These are phyloP conservation scores for Zaprionus ghesquierei DNA, from an alignment of 1,140 invertebrate species.

Conservation along the genomic window DNA sequence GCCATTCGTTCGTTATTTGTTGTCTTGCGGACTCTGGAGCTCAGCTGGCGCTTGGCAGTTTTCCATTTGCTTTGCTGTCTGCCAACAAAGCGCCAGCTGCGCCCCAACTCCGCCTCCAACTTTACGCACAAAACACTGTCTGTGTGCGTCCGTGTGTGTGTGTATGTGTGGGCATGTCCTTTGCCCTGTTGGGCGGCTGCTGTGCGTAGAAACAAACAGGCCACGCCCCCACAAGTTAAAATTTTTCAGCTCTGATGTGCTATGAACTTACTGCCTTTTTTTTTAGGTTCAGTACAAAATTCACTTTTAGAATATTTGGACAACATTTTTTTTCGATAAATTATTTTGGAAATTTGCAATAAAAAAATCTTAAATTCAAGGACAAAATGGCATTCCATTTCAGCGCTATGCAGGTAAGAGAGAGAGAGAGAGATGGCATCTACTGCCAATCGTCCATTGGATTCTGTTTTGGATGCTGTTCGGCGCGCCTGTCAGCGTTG, in stretches of 20 bases:
- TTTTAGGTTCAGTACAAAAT: background rate
- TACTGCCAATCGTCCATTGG: background rate
- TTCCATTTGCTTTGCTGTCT: conserved; percentile 62
- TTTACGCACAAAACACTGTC: conserved; percentile 2
- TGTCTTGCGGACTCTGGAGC: conserved; percentile 10
- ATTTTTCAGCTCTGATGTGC: background rate
- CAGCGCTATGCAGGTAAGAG: conserved; percentile 50
- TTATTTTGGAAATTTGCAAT: background rate
- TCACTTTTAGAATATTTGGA: background rate
- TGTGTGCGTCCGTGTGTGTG: background rate
- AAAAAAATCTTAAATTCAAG: conserved; percentile 25
- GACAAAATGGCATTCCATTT: conserved; percentile 49
- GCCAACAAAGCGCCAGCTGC: conserved; percentile 53
- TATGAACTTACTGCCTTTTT: background rate
- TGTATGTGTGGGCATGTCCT: background rate
- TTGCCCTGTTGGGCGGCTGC: background rate
- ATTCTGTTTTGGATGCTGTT: background rate
- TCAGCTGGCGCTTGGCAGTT: conserved; percentile 52
- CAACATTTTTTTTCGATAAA: background rate
- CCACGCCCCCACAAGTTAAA: background rate
- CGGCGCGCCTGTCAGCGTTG: background rate
- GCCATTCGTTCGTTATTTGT: conserved; percentile 1
- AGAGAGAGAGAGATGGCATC: background rate
- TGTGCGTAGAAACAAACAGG: background rate
- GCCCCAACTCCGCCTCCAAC: conserved; percentile 33